phyloP scores from a whole-genome alignment of 2,113 vertebrate genomes.

The Pedetes capensis region DNA sequence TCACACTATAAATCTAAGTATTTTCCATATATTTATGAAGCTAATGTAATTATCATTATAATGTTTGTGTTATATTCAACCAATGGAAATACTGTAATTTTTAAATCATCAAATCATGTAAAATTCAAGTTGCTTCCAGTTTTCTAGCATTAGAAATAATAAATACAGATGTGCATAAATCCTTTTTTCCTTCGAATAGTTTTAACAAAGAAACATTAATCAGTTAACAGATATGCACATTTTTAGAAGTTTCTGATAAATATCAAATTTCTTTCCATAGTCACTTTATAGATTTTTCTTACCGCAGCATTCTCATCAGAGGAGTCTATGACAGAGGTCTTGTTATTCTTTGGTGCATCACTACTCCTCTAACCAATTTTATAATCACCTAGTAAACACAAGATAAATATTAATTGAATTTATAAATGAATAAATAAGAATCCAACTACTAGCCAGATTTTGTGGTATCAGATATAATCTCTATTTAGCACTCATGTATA shows the following conservation, averaged over 20 bases:
- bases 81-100: conserved; percentile 34
- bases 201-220: conserved; percentile 2
- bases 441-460: background rate
- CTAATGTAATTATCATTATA: conserved; percentile 5
- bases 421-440: background rate
- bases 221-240: background rate
- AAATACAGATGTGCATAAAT: conserved; percentile 8
- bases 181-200: background rate
- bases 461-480: background rate
- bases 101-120: background rate
- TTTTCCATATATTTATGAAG: background rate
- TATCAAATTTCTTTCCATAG: conserved; percentile 34
- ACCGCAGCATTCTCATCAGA: background rate
- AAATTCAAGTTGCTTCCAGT: conserved; percentile 9
- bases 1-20: background rate
- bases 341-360: background rate
- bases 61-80: background rate
- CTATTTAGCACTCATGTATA: conserved; percentile 19
- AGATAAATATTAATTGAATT: background rate
- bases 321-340: background rate
- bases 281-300: background rate
- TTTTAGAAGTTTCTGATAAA: conserved; percentile 24
- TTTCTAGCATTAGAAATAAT: background rate
- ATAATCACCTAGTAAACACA: background rate
- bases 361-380: background rate